Base-by-base conservation (phyloP, 2,113 vertebrate genomes). In the Chlamydotis undulata region DNA sequence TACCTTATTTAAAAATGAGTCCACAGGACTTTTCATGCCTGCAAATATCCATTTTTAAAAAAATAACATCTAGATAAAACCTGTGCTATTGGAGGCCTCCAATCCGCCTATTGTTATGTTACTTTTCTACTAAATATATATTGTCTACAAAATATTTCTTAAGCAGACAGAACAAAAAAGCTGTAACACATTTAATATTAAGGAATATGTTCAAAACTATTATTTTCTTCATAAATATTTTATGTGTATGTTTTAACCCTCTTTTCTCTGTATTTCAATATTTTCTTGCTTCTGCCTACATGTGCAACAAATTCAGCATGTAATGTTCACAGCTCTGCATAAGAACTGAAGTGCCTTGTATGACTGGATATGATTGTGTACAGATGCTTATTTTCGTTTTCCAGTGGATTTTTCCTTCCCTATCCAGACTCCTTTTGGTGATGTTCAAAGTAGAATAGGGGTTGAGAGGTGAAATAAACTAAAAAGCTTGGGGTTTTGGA, bases 391-490 rank as follows among this genome's bases (percentile, higher is more conserved):
- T 94, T 96, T 94, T 77, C 82, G 43, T 56, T 87, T 94, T 92
- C 79, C 64, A 43, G 28, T 5, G 35, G 45, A 93, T 93, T 96
- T 94, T 67, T 57, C 81, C 76, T 93, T 89, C 88, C 57, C 26
- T 70, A 85, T 84, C 43, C 77, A 94, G 81, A n/a, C 57, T 73
- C n/a, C 71, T 79, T 83, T 93, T 83, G 86, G 70, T 2, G 2
- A 21, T 21, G 11, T 59, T 89, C 77, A 82, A 79, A 94, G 69
- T 29, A 93, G 91, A 39, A 85, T 13, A 76, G 33, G 25, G 23
- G 57, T 41, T 87, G 78, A 69, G 43, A 89, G 95, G 90, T 87
- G 96, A 96, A 96, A 92, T 83, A 90, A 93, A 91, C n/a, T 64
- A 55, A 90, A 87, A 96, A 95, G 35, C 24, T 2, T 14, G 49